Base-by-base conservation (phyloP, 2,888 invertebrate species). In the Oxytorus armatus region DNA sequence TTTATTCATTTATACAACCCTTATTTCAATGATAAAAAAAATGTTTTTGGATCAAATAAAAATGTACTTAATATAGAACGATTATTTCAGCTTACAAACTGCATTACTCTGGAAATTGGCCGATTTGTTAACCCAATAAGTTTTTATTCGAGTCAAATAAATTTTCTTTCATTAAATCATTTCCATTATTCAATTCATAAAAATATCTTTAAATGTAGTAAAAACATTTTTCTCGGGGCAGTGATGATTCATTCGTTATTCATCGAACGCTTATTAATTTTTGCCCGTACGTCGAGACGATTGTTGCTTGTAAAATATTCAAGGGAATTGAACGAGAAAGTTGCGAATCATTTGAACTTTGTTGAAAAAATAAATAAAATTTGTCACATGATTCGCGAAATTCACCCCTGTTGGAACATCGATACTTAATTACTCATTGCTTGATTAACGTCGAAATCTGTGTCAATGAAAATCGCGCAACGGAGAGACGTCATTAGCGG, bases 371-470 rank as follows among this genome's bases (percentile, higher is more conserved):
- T 16, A 63, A 59, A 65, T 5, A 59, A 23, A 47, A 29, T 18
- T 55, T 33, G 44, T n/a, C n/a, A 25, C n/a, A 25, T 42, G 39
- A 16, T 53, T 39, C 39, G 68, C 14, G 33, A 75, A 72, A 53
- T 65, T 8, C 33, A 73, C 39, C 72, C 72, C 21, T 70, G 39
- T 72, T 51, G 72, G 61, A 59, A 61, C 72, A 61, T 61, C 72
- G 61, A 61, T 39, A 51, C 39, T 7, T 33, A 42, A 59, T 70
- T n/a, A 55, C 42, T 69, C 11, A 29, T 69, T 69, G 44, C 25
- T 44, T n/a, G 23, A 44, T 44, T 29, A n/a, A n/a, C 18, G 21
- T 42, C 55, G 53, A n/a, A 29, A 16, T 36, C 8, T 16, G 18
- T 3, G 51, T 47, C 29, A 25, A 42, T 10, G 11, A 11, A 18